A percentile compares a stretch with the other conserved stretches of the same genome.
Evolutionary conservation across 2,113 vertebrate species (phyloP).

Genomic region (Xerus inauris): DNA sequence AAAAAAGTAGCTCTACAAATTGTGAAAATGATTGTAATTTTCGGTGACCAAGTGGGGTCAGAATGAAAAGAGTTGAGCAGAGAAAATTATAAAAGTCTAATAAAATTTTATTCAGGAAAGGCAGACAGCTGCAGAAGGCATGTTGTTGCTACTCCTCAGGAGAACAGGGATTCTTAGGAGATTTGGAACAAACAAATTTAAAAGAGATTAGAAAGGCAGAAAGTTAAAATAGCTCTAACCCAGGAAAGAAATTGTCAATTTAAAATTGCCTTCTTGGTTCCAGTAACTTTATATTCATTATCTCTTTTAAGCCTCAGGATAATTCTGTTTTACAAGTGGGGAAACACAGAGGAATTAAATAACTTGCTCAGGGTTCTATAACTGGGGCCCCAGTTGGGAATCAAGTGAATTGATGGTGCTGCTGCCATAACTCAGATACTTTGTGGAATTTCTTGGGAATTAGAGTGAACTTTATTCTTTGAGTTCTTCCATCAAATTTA

Average conservation of each 20-base stretch:
- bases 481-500: not conserved
- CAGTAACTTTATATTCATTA: not conserved
- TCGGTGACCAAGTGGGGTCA: conserved; percentile 24
- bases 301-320: not conserved
- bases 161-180: not conserved
- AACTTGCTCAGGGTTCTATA: not conserved
- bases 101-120: conserved; percentile 58
- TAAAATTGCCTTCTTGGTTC: conserved; percentile 18
- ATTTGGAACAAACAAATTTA: conserved; percentile 46
- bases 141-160: not conserved
- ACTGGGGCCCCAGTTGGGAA: not conserved
- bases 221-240: not conserved
- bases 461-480: not conserved
- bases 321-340: not conserved
- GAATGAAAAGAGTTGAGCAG: not conserved
- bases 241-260: not conserved
- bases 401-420: accelerated
- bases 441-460: not conserved
- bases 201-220: conserved; percentile 4
- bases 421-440: not conserved
- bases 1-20: conserved; percentile 43
- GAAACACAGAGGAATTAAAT: not conserved
- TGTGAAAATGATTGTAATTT: conserved; percentile 42
- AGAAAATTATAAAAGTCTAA: conserved; percentile 26
- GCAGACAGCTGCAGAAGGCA: not conserved